Base-by-base conservation (phyloP, 30 jellyfish, hydroid and myxozoan genomes). In the Pelagia noctiluca region DNA sequence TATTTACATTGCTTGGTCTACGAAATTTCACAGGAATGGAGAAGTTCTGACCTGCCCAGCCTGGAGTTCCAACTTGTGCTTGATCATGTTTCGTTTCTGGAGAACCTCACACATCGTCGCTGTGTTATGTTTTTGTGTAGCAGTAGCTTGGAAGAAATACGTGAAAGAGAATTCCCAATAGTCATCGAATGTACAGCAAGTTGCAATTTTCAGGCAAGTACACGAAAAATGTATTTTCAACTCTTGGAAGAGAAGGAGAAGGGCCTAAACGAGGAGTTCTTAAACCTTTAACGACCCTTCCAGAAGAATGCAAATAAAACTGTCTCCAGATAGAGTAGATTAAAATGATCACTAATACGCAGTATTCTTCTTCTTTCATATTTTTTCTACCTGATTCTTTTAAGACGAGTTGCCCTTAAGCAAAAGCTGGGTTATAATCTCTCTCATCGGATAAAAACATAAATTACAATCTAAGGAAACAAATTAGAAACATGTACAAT, bases 21-120 rank as follows among this genome's bases (percentile, higher is more conserved):
- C 57, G 16, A 42, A 42, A 42, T 42, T 16, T 42, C 57, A 42
- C 12, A 42, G 12, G 16, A 5, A 5, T 42, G 57, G 57, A 42
- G 57, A 42, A 42, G 57, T 42, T 42, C 57, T 42, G 57, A 42
- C 57, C 57, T 42, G 8, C 57, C 57, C 57, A 42, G 57, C 57
- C 16, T 42, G 57, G 57, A 42, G 57, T 42, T 42, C 57, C 57
- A 42, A 42, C 12, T 42, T 42, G 57, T 42, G 12, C 57, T 42
- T 8, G 57, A 16, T 42, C 57, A 42, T 16, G 57, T 42, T 42
- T 42, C 57, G 8, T 42, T 42, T 42, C 57, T 42, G 57, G 16
- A 16, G 8, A 42, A 16, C 57, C 57, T 42, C 12, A 42, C 57
- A 16, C 57, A 42, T 42, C 16, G 57, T 42, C 57, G 57, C 57